Base-by-base conservation (phyloP, 2,888 invertebrate genomes). In the Troides aeacus region DNA sequence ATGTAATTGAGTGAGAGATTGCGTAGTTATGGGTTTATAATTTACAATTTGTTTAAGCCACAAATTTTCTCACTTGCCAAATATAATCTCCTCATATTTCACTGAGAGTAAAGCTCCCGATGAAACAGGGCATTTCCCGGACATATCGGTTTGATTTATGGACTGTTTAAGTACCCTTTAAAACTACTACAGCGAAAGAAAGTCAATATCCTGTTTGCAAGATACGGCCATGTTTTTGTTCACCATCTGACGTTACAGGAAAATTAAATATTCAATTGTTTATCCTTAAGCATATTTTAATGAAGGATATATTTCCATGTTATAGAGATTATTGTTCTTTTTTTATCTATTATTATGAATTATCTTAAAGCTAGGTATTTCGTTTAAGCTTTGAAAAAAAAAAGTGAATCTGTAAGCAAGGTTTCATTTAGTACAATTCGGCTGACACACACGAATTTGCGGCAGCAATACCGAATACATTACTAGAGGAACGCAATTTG, bases 141-240 rank as follows among this genome's bases (percentile, higher is more conserved):
- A 88, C 89, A 85, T 89, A 89, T 89, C 90, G 83, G 79, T 84
- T 83, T 91, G 91, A 91, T 90, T 91, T 91, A 90, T 89, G 82
- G 80, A 89, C 87, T 90, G 82, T 85, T 84, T 85, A 88, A 89
- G 86, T 84, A 86, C 87, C 87, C 85, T 84, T 90, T 87, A 86
- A 89, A 90, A 89, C 88, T 86, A 85, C 88, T 85, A 85, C 85
- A 78, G 81, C 74, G 78, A 78, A 82, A 81, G 82, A 80, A 82
- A 84, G 78, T 79, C 80, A 83, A 86, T 86, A 83, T 83, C 77
- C 76, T 72, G 72, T 69, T 63, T 63, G 53, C 63, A 63, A 59
- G 42, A n/a, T 56, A 42, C 58, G 39, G 42, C 39, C 36, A 62
- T 78, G 74, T 76, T 66, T 46, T 63, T 66, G 59, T 59, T 66